phyloP scores from a whole-genome alignment of 1,140 invertebrate species.

The Tribolium madens region DNA sequence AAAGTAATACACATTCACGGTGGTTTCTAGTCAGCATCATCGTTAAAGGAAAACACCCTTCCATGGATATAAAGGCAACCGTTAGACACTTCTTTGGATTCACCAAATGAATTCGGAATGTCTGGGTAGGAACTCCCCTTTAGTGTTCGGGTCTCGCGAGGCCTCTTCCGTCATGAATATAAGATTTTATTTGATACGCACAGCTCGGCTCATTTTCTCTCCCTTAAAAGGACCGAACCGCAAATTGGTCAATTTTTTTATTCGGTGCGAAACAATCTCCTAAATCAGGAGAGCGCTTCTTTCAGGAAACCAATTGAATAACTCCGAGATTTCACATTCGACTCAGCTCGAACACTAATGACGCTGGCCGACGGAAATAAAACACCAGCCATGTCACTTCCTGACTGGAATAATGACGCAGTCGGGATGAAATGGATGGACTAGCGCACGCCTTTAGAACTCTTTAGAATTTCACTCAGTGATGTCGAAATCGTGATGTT shows the following conservation, averaged over 20 bases:
- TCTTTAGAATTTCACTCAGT: conserved; percentile 28
- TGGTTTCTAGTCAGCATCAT: neutral
- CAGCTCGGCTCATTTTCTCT: conserved; percentile 5
- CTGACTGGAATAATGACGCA: conserved; percentile 56
- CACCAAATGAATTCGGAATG: conserved; percentile 29
- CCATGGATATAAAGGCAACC: conserved; percentile 24
- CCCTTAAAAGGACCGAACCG: neutral
- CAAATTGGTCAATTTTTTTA: conserved; percentile 4
- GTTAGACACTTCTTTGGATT: conserved; percentile 26
- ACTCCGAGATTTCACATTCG: conserved; percentile 52
- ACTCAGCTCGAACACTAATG: conserved; percentile 45
- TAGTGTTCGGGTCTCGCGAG: conserved; percentile 13
- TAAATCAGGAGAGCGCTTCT: conserved; percentile 39
- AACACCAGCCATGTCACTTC: conserved; percentile 58
- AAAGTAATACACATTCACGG: conserved; percentile 4
- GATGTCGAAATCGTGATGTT: conserved; percentile 31
- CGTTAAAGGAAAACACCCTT: conserved; percentile 8
- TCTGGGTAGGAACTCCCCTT: conserved; percentile 14
- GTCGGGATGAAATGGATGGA: conserved; percentile 17
- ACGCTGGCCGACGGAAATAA: conserved; percentile 55
- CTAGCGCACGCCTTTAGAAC: conserved; percentile 1
- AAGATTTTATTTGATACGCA: conserved; percentile 24
- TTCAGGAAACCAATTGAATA: conserved; percentile 51
- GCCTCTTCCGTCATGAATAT: conserved; percentile 14
- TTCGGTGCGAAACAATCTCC: conserved; percentile 43